These are phyloP conservation scores for Catalaphyllia jardinei DNA, from an alignment of 64 coral and sea anemone species.

Conservation along the genomic window DNA sequence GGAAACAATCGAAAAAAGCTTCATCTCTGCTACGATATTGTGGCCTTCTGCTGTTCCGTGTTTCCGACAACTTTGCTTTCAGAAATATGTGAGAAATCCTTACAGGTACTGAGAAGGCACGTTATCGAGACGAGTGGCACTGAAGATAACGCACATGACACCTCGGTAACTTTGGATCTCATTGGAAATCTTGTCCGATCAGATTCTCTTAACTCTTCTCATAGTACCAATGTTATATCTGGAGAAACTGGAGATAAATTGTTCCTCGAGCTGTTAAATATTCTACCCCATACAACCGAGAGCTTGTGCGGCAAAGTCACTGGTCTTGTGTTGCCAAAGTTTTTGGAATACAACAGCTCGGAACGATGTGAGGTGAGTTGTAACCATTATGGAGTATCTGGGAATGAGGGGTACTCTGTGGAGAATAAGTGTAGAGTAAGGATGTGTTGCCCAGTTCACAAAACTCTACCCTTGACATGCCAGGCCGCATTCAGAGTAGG, in stretches of 20 bases:
- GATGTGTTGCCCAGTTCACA: too few species aligned
- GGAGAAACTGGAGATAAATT: slow-evolving; percentile 20
- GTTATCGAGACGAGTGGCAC: background rate
- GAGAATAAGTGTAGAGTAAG: too few species aligned
- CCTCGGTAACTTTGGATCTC: slow-evolving; percentile 52
- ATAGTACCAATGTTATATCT: background rate
- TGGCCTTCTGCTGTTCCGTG: slow-evolving; percentile 38
- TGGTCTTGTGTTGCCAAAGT: slow-evolving; percentile 49
- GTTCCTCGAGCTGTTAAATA: slow-evolving; percentile 53
- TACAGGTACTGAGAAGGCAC: slow-evolving; percentile 26
- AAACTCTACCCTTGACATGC: too few species aligned
- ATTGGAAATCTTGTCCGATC: slow-evolving; percentile 44
- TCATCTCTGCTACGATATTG: slow-evolving; percentile 56
- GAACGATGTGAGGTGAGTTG: slow-evolving; percentile 35
- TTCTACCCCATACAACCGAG: slow-evolving; percentile 52
- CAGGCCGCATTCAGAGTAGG: too few species aligned
- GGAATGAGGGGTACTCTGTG: too few species aligned
- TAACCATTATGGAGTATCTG: background rate
- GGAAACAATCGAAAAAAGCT: slow-evolving; percentile 25
- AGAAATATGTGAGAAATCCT: slow-evolving; percentile 10
- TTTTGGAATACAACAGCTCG: slow-evolving; percentile 30
- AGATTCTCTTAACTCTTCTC: background rate
- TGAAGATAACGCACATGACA: slow-evolving; percentile 20
- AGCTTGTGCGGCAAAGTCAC: slow-evolving; percentile 64
- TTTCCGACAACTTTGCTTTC: slow-evolving; percentile 19